Evolutionary conservation across 2,888 invertebrate genomes (phyloP).

Genomic region (Heliconius aoede): DNA sequence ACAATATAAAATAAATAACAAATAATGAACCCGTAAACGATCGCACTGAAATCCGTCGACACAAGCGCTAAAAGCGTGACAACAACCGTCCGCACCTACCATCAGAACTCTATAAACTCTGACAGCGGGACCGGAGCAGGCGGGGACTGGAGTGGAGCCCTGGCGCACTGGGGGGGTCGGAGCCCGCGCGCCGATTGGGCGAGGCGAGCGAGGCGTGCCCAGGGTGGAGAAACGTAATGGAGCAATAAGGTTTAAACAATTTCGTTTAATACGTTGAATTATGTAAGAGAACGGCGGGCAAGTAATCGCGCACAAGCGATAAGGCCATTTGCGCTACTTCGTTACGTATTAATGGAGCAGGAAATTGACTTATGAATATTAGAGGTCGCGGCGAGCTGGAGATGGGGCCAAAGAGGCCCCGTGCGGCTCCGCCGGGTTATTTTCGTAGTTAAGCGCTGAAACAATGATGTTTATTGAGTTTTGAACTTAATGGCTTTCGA

Average conservation of each 20-base stretch:
- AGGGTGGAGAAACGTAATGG: conserved; percentile 82
- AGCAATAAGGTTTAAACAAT: conserved; percentile 85
- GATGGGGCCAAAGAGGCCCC: conserved; percentile 79
- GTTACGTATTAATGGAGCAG: conserved; percentile 84
- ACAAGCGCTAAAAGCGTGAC: conserved; percentile 45
- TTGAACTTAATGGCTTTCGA: conserved; percentile 77
- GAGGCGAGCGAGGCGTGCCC: conserved; percentile 77
- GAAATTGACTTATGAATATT: conserved; percentile 85
- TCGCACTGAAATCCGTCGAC: conserved; percentile 61
- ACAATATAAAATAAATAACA: conserved; percentile 2
- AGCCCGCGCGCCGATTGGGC: conserved; percentile 69
- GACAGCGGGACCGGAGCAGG: conserved; percentile 63
- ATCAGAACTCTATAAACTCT: conserved; percentile 61
- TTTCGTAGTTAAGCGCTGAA: conserved; percentile 80
- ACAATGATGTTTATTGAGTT: conserved; percentile 82
- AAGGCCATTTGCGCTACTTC: conserved; percentile 84
- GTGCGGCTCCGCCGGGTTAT: conserved; percentile 70
- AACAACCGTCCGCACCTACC: conserved; percentile 61
- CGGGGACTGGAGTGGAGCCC: conserved; percentile 61
- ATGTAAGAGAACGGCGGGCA: conserved; percentile 83
- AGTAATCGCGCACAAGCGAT: conserved; percentile 84
- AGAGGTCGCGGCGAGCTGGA: conserved; percentile 77
- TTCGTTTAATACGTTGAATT: conserved; percentile 85
- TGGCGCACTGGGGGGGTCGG: conserved; percentile 55
- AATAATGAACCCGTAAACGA: conserved; percentile 39